Percentiles rank a stretch among this genome's conserved stretches.
phyloP scores from a whole-genome alignment of 2,113 vertebrate genomes.

The Stegastes partitus region DNA sequence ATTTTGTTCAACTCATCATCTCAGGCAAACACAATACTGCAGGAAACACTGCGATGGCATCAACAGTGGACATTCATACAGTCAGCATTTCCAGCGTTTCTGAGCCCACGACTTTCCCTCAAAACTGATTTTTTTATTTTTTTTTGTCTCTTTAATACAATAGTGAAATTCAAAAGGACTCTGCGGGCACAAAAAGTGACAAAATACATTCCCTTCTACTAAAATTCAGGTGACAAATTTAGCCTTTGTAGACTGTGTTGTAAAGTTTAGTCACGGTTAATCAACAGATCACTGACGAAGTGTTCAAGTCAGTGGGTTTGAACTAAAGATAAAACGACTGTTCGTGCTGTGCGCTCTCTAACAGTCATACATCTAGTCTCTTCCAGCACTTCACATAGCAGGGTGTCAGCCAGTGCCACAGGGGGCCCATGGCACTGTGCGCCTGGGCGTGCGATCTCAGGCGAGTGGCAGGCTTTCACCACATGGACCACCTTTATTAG shows the following conservation, averaged over 20 bases:
- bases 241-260: conserved; percentile 1
- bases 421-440: conserved; percentile 42
- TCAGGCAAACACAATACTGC: conserved; percentile 11
- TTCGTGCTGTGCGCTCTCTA: conserved; percentile 28
- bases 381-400: conserved; percentile 23
- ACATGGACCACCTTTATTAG: conserved; percentile 77
- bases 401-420: conserved; percentile 48
- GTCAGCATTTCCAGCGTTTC: no score
- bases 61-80: no score
- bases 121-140: no score
- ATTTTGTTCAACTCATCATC: conserved; percentile 43
- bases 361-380: conserved; percentile 28
- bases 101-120: no score
- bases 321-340: conserved; percentile 47
- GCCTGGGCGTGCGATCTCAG: conserved; percentile 68
- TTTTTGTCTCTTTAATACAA: no score
- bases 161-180: background rate
- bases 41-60: background rate
- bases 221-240: background rate
- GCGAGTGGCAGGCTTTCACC: conserved; percentile 72
- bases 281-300: conserved; percentile 28
- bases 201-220: background rate
- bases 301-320: conserved; percentile 43
- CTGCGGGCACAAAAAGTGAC: background rate
- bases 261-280: conserved; percentile 19